Evolutionary conservation across 64 coral and sea anemone species (phyloP).

Genomic region (Hydrozoanthus tunicans): DNA sequence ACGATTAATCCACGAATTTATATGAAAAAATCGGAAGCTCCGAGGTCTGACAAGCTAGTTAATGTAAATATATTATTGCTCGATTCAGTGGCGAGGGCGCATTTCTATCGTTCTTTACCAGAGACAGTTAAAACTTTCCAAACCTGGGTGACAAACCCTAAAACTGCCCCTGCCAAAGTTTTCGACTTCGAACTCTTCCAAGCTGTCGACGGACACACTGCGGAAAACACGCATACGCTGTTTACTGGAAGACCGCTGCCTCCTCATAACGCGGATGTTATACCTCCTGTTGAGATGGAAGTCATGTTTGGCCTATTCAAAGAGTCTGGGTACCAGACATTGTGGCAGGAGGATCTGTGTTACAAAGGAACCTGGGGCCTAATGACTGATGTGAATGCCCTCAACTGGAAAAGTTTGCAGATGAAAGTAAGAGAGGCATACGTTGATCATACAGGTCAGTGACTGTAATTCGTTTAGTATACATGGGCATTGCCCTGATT

Average conservation of each 20-base stretch:
- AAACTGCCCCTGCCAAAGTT: conserved; percentile 39
- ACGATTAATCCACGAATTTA: conserved; percentile 51
- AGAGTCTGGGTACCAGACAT: conserved; percentile 81
- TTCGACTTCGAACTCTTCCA: conserved; percentile 98
- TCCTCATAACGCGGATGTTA: not conserved
- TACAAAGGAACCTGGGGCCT: conserved; percentile 77
- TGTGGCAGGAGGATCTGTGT: conserved; percentile 96
- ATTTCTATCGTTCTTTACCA: conserved; percentile 91
- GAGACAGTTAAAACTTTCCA: conserved; percentile 70
- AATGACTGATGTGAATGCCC: conserved; percentile 35
- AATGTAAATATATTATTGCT: conserved; percentile 88
- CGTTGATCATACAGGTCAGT: conserved; percentile 79
- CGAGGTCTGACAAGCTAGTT: conserved; percentile 24
- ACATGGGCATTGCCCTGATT: not conserved
- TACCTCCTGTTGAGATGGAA: conserved; percentile 52
- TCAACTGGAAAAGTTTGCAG: conserved; percentile 58
- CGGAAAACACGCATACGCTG: conserved; percentile 75
- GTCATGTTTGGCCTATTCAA: conserved; percentile 80
- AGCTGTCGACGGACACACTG: conserved; percentile 78
- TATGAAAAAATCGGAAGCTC: not conserved
- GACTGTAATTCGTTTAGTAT: not conserved
- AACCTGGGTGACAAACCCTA: conserved; percentile 14
- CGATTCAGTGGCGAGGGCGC: conserved; percentile 87
- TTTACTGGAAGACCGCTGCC: conserved; percentile 80
- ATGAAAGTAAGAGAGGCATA: conserved; percentile 12